Base-by-base conservation (phyloP, 2,113 vertebrate genomes). In the Garra rufa region DNA sequence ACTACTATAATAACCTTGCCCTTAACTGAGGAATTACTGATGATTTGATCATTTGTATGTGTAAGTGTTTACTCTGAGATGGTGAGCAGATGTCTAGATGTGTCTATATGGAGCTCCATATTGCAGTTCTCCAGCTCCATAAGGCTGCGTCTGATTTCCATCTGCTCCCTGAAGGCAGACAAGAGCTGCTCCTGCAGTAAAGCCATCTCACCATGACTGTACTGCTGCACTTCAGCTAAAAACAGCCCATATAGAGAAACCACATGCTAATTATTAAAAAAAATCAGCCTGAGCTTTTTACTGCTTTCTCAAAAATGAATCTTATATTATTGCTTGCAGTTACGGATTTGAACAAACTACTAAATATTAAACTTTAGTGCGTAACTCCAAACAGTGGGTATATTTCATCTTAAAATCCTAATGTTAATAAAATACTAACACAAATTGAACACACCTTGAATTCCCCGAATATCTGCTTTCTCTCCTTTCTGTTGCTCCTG, bases 111-210 rank as follows among this genome's bases (percentile, higher is more conserved):
- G 81, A 96, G 92, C 84, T 96, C 95, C 95, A 96, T 95, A 92
- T 94, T 93, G 5, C 67, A 95, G 92, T 94, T 96, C 76, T 97
- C 96, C 92, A 98, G 94, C 88, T 96, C 96, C 93, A 97, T 94
- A 75, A 98, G 93, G 85, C 88, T 94, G 57, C 93, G 94, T 17
- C 94, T 93, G 79, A 97, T 93, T 9, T 96, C 95, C 96, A 96
- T 96, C 91, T 98, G 96, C 57, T 97, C 95, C 21, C 93, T 93
- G 90, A 97, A 97, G 15, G 95, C 95, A 21, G 93, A 86, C 76
- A 97, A 82, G 38, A 98, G 94, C 92, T 97, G 95, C 86, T 95
- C 95, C 61, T 94, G 93, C 76, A 97, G 85, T 83, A 92, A 93
- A 7, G 95, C 95, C 94, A 95, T 95, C 89, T 94, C 94, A 0